phyloP scores from a whole-genome alignment of 2,888 invertebrate species.

The Luffia ferchaultella region DNA sequence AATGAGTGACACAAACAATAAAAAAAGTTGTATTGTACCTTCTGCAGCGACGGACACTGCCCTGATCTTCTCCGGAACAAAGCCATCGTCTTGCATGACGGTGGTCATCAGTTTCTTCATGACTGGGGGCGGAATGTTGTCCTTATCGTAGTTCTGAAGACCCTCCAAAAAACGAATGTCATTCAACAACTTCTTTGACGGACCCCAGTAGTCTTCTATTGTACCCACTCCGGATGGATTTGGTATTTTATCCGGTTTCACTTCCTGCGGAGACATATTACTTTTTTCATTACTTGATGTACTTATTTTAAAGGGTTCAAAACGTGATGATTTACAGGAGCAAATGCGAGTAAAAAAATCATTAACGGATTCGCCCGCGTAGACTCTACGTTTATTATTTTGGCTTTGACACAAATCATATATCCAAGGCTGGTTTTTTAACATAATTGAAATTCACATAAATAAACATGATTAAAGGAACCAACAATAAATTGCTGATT shows the following conservation, averaged over 20 bases:
- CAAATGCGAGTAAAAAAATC: not conserved
- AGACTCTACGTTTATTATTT: too few relatives aligned
- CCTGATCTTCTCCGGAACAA: slow-evolving; percentile 91
- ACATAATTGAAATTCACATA: too few relatives aligned
- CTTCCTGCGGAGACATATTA: slow-evolving; percentile 71
- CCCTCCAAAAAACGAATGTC: slow-evolving; percentile 93
- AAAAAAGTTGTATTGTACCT: too few relatives aligned
- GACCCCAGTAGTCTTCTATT: slow-evolving; percentile 92
- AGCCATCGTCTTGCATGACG: slow-evolving; percentile 84
- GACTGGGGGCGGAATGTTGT: slow-evolving; percentile 84
- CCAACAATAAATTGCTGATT: too few relatives aligned
- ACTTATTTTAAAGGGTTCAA: too few relatives aligned
- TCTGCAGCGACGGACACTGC: slow-evolving; percentile 89
- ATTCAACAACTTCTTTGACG: slow-evolving; percentile 86
- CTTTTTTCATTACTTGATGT: too few relatives aligned
- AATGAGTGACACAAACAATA: too few relatives aligned
- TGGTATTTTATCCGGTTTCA: slow-evolving; percentile 88
- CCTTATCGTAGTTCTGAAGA: slow-evolving; percentile 89
- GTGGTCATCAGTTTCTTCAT: slow-evolving; percentile 86
- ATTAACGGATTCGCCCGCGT: not conserved
- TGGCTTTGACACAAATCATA: too few relatives aligned
- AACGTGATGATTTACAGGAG: not conserved
- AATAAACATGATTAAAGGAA: too few relatives aligned
- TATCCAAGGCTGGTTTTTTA: too few relatives aligned
- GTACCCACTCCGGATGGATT: slow-evolving; percentile 85